Percentiles rank a stretch among this genome's conserved stretches.
phyloP scores from a whole-genome alignment of 1,140 invertebrate genomes.

The Doryteuthis pealeii region DNA sequence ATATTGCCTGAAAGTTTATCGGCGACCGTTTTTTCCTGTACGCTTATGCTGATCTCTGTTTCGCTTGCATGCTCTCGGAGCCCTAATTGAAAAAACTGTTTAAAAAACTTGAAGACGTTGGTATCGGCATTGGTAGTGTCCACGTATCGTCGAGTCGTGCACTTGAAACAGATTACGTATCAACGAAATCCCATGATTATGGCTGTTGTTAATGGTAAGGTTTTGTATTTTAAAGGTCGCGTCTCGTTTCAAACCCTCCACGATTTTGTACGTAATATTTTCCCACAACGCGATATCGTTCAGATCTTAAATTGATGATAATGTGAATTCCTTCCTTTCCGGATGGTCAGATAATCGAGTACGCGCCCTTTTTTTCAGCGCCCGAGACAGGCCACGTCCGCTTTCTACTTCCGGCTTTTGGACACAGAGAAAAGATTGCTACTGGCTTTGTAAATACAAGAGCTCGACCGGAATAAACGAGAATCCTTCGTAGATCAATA shows the following conservation, averaged over 20 bases:
- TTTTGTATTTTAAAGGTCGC: slow-evolving; percentile 64
- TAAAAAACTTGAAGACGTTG: slow-evolving; percentile 78
- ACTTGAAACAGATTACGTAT: slow-evolving; percentile 76
- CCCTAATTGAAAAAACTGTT: slow-evolving; percentile 79
- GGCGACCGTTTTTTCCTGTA: slow-evolving; percentile 80
- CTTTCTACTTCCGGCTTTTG: slow-evolving; percentile 84
- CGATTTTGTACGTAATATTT: slow-evolving; percentile 50
- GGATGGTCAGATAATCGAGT: slow-evolving; percentile 92
- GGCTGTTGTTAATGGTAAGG: slow-evolving; percentile 77
- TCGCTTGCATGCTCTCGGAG: slow-evolving; percentile 82
- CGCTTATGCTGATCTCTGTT: slow-evolving; percentile 92
- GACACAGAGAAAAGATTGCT: slow-evolving; percentile 78
- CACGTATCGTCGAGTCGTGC: slow-evolving; percentile 79
- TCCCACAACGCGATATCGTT: slow-evolving; percentile 42
- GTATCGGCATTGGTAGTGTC: slow-evolving; percentile 69
- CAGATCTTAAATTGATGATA: slow-evolving; percentile 69
- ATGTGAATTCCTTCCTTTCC: slow-evolving; percentile 76
- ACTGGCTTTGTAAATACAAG: slow-evolving; percentile 73
- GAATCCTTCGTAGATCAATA: slow-evolving; percentile 63
- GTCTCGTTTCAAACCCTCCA: slow-evolving; percentile 43
- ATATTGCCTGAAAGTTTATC: slow-evolving; percentile 78
- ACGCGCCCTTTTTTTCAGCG: slow-evolving; percentile 84
- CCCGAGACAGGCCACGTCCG: slow-evolving; percentile 73
- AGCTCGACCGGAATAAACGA: slow-evolving; percentile 51
- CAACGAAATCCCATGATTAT: slow-evolving; percentile 79